Evolutionary conservation across 2,113 vertebrate species (phyloP).

Genomic region (Pelmatolapia mariae): DNA sequence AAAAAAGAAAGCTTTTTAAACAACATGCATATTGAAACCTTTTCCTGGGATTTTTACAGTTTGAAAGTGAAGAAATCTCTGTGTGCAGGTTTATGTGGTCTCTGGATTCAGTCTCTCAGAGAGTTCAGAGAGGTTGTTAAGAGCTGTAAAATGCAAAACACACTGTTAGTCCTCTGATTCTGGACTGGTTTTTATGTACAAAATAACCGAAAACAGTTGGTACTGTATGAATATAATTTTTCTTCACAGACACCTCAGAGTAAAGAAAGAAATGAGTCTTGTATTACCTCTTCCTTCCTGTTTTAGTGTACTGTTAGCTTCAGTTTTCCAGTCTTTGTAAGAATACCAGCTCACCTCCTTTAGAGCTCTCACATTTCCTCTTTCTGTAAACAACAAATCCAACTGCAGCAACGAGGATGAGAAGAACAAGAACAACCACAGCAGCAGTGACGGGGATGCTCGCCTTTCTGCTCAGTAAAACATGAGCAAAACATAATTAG

Average conservation of each 20-base stretch:
- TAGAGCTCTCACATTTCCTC: neutral
- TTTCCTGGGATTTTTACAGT: too few relatives aligned
- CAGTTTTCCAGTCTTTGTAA: neutral
- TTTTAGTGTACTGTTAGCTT: neutral
- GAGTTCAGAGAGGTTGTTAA: too few relatives aligned
- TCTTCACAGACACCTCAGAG: neutral
- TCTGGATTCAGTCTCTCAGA: too few relatives aligned
- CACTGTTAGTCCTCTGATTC: too few relatives aligned
- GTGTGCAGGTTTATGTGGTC: too few relatives aligned
- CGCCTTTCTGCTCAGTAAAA: accelerated
- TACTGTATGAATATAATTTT: neutral
- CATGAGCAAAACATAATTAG: neutral
- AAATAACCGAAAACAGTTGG: too few relatives aligned
- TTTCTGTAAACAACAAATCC: neutral
- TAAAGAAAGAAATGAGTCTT: neutral
- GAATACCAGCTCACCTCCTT: neutral
- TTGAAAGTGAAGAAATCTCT: too few relatives aligned
- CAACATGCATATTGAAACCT: too few relatives aligned
- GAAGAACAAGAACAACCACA: neutral
- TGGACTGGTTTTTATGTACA: too few relatives aligned
- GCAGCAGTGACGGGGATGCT: neutral
- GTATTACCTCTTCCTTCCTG: neutral
- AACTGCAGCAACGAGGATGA: neutral
- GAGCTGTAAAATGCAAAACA: too few relatives aligned
- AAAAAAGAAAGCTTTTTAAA: too few relatives aligned